Evolutionary conservation across 2,113 vertebrate genomes (phyloP), one percentile per base, ranked within the genome.

Genomic region (Silurus meridionalis): DNA sequence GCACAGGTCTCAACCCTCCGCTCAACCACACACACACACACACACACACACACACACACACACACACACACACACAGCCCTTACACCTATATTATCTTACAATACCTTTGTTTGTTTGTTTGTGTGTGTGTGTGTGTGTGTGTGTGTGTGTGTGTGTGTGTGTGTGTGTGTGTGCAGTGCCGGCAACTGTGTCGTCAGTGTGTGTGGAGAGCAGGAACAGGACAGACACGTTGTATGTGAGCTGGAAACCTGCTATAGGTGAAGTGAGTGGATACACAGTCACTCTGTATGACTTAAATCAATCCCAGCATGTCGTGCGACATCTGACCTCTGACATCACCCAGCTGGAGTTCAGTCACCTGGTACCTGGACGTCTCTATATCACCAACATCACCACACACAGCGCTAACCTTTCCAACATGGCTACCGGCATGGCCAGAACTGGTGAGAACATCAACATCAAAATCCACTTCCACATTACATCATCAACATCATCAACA

Each of bases 311-410:
- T 88, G 94, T 95, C 67, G 90, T 90, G 14, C 91, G 91, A 87
- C 91, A 86, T 19, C 93, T 91, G 25, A 80, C 85, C 1, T 91
- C 95, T 55, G 92, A 95, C 8, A 88, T 93, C 83, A 94, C 88
- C 0, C 93, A 94, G 85, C 94, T 94, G 72, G 75, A 92, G 89
- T 97, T 99, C 87, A 92, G 93, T 0, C 90, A 91, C 0, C 95
- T 99, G 0, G 3, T 97, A 72, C 96, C 98, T 0, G 98, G 98
- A 9, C 95, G 97, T 67, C 96, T 96, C 61, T 99, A 99, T 88
- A 93, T 79, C 0, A 92, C 95, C 0, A 93, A 94, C 77, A 94
- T 99, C 28, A 92, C 96, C 69, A 99, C 96, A 80, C 93, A 95
- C 85, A 99, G 98, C 6, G 96, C 96, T 67, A 95, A 96, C 23